Conservation (phyloP, 2,888 invertebrate species). For the Amblyjoppa proteus region DNA sequence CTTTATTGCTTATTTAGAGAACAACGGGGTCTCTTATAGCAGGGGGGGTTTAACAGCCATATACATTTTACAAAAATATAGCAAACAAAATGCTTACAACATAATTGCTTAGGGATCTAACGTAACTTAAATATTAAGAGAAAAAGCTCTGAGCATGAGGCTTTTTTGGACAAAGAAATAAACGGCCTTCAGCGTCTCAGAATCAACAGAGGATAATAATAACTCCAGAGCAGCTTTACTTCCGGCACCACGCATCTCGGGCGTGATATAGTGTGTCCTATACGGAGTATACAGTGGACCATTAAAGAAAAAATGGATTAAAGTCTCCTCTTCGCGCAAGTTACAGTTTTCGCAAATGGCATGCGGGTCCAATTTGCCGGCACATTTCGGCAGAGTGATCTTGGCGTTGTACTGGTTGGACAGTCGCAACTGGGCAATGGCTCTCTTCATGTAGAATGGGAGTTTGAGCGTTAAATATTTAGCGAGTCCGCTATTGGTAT, state of each 20-base stretch:
- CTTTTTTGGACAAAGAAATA: neutral
- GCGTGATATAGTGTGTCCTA: neutral
- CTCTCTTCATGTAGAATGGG: constrained; percentile 13
- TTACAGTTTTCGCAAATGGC: constrained; percentile 36
- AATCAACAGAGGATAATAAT: neutral
- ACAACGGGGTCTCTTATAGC: too few species aligned
- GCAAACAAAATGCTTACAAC: too few species aligned
- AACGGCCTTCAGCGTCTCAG: neutral
- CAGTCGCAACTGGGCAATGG: constrained; percentile 39
- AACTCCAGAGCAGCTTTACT: neutral
- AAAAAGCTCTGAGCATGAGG: constrained; percentile 20
- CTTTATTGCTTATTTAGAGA: too few species aligned
- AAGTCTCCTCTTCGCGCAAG: constrained; percentile 33
- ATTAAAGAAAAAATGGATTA: constrained; percentile 19
- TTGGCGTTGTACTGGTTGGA: constrained; percentile 13
- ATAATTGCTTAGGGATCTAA: too few species aligned
- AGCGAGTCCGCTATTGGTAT: neutral
- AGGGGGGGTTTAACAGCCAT: too few species aligned
- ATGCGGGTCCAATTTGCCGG: constrained; percentile 41
- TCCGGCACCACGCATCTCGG: neutral
- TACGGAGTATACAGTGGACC: constrained; percentile 13
- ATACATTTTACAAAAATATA: too few species aligned
- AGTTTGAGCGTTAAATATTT: constrained; percentile 14
- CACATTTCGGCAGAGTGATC: neutral
- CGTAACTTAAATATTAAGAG: neutral